Percentiles rank a stretch among this genome's conserved stretches.
Conservation (phyloP, 2,888 invertebrate genomes). For the Apeira syringaria region DNA sequence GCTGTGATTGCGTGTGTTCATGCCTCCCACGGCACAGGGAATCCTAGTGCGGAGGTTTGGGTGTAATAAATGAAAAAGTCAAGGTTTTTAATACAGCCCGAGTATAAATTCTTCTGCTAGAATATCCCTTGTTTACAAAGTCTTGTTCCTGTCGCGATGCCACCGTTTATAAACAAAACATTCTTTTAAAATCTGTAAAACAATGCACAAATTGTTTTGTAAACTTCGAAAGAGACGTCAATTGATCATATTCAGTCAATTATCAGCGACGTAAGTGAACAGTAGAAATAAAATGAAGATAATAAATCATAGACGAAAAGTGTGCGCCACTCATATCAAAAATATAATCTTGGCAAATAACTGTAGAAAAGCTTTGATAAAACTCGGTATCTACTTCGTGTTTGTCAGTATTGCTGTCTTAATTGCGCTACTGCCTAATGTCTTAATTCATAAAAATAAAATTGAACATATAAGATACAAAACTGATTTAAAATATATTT, state of each 20-base stretch:
- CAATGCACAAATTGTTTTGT: neutral
- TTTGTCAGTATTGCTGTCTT: constrained; percentile 37
- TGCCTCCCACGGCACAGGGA: no score
- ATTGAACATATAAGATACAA: constrained; percentile 37
- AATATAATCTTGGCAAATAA: constrained; percentile 51
- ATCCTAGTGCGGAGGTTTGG: no score
- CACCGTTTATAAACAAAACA: constrained; percentile 13
- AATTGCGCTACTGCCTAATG: constrained; percentile 46
- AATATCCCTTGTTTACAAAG: no score
- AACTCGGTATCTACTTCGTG: constrained; percentile 37
- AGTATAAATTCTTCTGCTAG: no score
- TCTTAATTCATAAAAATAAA: constrained; percentile 27
- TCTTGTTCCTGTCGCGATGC: neutral
- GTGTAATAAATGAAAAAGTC: no score
- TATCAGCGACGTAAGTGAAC: neutral
- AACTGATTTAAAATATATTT: constrained; percentile 67
- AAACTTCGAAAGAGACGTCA: constrained; percentile 4
- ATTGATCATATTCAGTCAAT: constrained; percentile 1
- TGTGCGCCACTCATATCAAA: constrained; percentile 46
- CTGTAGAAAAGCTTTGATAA: constrained; percentile 38
- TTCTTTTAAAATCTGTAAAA: constrained; percentile 4
- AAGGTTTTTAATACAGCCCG: no score
- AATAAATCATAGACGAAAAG: constrained; percentile 21
- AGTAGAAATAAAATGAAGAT: constrained; percentile 21
- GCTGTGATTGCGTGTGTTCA: no score